Percentiles rank a stretch among this genome's conserved stretches.
phyloP scores from a whole-genome alignment of 1,140 invertebrate species.

The Aphaenogaster ashmeadi region DNA sequence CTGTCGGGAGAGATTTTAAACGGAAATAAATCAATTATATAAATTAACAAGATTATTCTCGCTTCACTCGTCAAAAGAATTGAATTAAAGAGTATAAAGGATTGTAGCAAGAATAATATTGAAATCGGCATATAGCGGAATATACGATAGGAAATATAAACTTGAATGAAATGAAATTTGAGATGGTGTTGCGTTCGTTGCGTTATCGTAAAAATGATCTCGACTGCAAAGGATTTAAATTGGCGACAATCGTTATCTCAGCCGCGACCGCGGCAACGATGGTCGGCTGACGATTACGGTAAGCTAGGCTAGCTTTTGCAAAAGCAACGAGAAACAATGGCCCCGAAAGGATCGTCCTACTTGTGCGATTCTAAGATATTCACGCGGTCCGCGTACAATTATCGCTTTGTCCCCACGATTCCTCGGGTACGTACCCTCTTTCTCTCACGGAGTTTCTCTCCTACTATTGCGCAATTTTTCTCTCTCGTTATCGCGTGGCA shows the following conservation, averaged over 20 bases:
- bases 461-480: conserved; percentile 43
- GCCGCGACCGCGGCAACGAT: background rate
- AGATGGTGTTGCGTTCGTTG: background rate
- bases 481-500: conserved; percentile 32
- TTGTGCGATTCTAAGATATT: conserved; percentile 46
- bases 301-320: background rate
- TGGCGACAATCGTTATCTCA: background rate
- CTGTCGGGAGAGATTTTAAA: background rate
- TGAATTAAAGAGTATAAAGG: background rate
- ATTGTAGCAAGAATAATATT: background rate
- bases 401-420: conserved; percentile 29
- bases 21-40: background rate
- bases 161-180: background rate
- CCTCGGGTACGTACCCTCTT: background rate
- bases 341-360: conserved; percentile 29
- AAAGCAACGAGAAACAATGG: conserved; percentile 23
- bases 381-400: conserved; percentile 34
- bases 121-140: background rate
- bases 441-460: conserved; percentile 53
- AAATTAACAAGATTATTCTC: background rate
- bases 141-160: background rate
- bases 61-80: background rate
- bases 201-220: background rate
- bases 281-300: background rate
- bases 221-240: background rate